Evolutionary conservation across 92 coral and sea anemone species (phyloP), one percentile per base, ranked within the genome.

Genomic region (Epizoanthus scotinus): DNA sequence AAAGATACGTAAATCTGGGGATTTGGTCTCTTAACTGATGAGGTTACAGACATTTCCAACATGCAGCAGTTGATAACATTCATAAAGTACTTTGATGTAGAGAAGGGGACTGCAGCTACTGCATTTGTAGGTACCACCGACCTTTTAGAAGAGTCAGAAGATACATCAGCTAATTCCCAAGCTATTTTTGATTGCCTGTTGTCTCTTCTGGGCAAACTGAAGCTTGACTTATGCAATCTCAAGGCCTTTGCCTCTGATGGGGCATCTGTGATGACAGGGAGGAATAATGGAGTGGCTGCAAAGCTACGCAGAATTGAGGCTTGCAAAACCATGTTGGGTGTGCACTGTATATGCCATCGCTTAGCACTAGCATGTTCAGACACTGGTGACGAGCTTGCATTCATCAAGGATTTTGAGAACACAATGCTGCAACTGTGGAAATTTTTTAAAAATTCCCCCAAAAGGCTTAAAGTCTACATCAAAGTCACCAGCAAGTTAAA

Each of bases 181-280:
- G 65, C 82, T 19, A 77, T 60, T 17, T 59, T 77, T 77, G 63
- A 64, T 7, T 77, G 67, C 67, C 56, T 77, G 50, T 63, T 77
- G 42, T 52, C 54, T 26, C 82, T 77, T 14, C 67, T 77, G 65
- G 40, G 57, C 20, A 77, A 61, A 65, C 82, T 59, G 54, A 65
- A 55, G 42, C 67, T 77, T 52, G 82, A 77, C 57, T 18, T 55
- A 58, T 47, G 67, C 57, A 65, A 77, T 24, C 67, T 77, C 29
- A 57, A 59, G 57, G 82, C 69, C 67, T 77, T 77, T 77, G 82
- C 71, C 24, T 59, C 69, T 67, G 82, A 77, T 77, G 82, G 82
- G 42, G 82, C 82, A 25, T 59, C 69, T 57, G 82, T 60, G 42
- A 77, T 77, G 82, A 77, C 82, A 61, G 82, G 70, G 21, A 58